These are phyloP conservation scores for Bufotes viridis DNA, from an alignment of 2,797 vertebrate species.

Conservation along the genomic window DNA sequence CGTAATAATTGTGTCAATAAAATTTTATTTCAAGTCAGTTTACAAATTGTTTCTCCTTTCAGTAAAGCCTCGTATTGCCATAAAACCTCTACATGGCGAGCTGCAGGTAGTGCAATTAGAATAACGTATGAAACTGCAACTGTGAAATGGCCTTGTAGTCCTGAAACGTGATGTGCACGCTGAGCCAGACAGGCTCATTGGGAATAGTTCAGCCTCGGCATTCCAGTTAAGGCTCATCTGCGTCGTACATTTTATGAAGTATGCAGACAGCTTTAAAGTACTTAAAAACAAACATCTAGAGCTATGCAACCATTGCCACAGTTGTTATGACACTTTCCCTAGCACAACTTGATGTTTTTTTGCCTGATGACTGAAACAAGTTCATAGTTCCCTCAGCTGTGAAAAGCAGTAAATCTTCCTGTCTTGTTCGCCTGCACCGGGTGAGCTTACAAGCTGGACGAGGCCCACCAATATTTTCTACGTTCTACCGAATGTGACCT, in stretches of 20 bases:
- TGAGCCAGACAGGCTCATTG: conserved; percentile 3
- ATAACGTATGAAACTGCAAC: conserved; percentile 45
- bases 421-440: background rate
- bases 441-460: too few relatives aligned
- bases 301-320: background rate
- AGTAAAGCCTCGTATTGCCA: conserved; percentile 23
- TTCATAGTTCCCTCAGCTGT: background rate
- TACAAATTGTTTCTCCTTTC: conserved; percentile 12
- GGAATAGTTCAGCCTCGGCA: conserved; percentile 11
- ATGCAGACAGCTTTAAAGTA: background rate
- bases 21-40: background rate
- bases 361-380: background rate
- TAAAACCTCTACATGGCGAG: background rate
- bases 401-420: background rate
- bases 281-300: background rate
- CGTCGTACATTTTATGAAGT: conserved; percentile 24
- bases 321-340: background rate
- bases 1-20: background rate
- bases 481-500: too few relatives aligned
- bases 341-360: too few relatives aligned
- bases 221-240: conserved; percentile 25
- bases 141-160: conserved; percentile 36
- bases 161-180: conserved; percentile 22
- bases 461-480: too few relatives aligned
- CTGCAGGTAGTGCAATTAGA: conserved; percentile 12